These are phyloP conservation scores for Todus mexicanus DNA, from an alignment of 2,797 vertebrate genomes.

Conservation along the genomic window DNA sequence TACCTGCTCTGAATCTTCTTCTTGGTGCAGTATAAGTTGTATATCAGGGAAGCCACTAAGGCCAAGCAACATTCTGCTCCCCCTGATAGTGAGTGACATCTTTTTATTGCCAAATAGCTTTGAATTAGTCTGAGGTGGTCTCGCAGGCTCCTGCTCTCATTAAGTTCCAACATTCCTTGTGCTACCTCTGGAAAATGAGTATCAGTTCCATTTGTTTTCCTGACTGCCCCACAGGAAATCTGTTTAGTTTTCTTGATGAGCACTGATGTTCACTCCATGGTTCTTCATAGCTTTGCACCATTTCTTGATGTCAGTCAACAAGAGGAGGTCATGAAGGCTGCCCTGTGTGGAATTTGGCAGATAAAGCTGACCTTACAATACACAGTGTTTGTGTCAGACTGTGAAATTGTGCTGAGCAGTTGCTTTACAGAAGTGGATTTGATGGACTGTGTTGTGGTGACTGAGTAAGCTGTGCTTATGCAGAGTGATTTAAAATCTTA, in stretches of 20 bases:
- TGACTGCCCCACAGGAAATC: neutral
- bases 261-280: neutral
- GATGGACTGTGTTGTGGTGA: neutral
- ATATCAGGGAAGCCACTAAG: neutral
- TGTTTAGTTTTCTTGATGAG: neutral
- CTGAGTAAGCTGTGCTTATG: neutral
- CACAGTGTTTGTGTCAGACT: neutral
- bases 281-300: neutral
- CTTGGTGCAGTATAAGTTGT: neutral
- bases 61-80: neutral
- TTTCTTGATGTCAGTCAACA: neutral
- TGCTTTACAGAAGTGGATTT: neutral
- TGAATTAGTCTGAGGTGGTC: neutral
- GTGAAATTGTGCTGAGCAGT: conserved; percentile 9
- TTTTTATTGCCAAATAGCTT: neutral
- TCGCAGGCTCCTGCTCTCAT: neutral
- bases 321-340: neutral
- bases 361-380: neutral
- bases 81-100: accelerated
- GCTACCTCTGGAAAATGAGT: neutral
- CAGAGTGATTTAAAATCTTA: conserved; percentile 5
- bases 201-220: neutral
- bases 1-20: neutral
- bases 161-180: neutral
- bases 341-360: conserved; percentile 5